Conservation (phyloP, 2,797 vertebrate genomes). For the Eulemur rubriventer region DNA sequence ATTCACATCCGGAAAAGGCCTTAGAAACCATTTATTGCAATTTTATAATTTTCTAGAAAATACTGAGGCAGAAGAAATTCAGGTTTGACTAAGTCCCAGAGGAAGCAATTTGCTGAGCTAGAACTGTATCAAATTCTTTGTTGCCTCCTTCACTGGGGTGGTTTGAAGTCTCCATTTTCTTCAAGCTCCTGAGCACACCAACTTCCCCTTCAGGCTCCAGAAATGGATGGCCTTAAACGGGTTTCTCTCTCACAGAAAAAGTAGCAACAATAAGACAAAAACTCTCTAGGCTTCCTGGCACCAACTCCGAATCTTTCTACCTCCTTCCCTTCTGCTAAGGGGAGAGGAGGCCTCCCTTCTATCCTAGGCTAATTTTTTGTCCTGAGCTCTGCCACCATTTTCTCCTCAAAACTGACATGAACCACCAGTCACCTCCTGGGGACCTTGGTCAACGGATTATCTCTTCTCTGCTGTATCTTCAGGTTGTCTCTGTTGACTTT, state of each 20-base stretch:
- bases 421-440: neutral
- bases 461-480: neutral
- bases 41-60: slow-evolving; percentile 29
- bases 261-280: neutral
- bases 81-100: neutral
- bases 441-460: neutral
- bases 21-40: neutral
- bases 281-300: neutral
- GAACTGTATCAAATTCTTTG: neutral
- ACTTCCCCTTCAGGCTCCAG: neutral
- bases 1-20: neutral
- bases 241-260: neutral
- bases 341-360: neutral
- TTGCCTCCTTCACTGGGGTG: neutral
- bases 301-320: neutral
- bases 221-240: neutral
- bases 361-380: neutral
- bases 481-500: neutral
- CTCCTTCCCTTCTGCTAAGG: neutral
- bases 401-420: neutral
- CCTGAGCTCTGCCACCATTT: neutral
- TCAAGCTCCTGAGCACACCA: neutral
- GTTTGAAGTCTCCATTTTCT: neutral
- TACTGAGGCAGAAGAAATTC: neutral
- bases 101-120: neutral